Conservation (phyloP, 1,140 invertebrate species). For the Choristoneura fumiferana region DNA sequence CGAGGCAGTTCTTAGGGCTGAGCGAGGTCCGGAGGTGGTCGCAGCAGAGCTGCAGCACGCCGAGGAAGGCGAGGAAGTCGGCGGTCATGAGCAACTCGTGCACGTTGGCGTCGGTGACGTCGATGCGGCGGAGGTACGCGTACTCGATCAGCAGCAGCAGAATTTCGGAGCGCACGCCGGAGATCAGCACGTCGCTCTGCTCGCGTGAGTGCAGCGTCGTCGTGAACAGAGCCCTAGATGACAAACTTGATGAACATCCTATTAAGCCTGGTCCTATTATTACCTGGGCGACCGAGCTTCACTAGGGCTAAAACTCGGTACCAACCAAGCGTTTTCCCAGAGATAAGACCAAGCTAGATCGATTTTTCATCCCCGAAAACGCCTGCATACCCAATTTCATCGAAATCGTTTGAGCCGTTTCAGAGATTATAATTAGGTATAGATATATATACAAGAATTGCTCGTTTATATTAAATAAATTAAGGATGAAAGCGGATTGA, state of each 20-base stretch:
- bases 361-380: too few species aligned
- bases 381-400: too few species aligned
- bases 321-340: too few species aligned
- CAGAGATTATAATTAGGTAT: too few species aligned
- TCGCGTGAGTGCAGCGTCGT: constrained; percentile 84
- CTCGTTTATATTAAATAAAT: too few species aligned
- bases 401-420: too few species aligned
- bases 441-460: too few species aligned
- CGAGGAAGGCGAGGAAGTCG: constrained; percentile 89
- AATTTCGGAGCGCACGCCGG: constrained; percentile 86
- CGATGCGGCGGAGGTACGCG: constrained; percentile 86
- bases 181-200: constrained; percentile 85
- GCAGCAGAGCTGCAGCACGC: constrained; percentile 87
- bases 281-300: too few species aligned
- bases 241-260: not conserved
- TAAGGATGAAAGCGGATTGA: too few species aligned
- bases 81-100: constrained; percentile 86
- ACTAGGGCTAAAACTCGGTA: too few species aligned
- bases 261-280: too few species aligned
- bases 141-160: constrained; percentile 89
- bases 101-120: constrained; percentile 87
- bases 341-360: too few species aligned
- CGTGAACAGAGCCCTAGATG: constrained; percentile 89
- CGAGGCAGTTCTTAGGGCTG: constrained; percentile 87
- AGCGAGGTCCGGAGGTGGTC: constrained; percentile 84